phyloP scores from a whole-genome alignment of 2,797 vertebrate genomes.

The Stomatorhinus walkeri region DNA sequence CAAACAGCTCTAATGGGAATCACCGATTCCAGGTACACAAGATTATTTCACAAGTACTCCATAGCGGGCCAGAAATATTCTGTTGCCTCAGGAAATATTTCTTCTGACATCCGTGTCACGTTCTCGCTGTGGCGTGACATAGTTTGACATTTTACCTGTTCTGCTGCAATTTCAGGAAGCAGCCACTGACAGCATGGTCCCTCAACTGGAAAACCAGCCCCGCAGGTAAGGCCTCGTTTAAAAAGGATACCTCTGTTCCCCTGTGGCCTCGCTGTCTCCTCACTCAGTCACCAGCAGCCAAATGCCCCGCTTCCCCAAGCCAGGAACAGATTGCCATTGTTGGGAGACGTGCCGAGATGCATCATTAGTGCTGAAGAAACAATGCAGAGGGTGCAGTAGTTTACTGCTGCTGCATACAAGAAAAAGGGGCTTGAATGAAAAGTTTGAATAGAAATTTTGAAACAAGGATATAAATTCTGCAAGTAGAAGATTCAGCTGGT shows the following conservation, averaged over 20 bases:
- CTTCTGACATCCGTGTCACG: constrained; percentile 41
- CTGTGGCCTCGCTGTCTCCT: not conserved
- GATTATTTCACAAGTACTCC: not conserved
- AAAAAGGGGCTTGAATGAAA: not conserved
- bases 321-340: not conserved
- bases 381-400: not conserved
- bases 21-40: not conserved
- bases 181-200: constrained; percentile 33
- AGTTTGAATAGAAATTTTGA: not conserved
- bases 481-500: not conserved
- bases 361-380: not conserved
- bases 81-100: constrained; percentile 40
- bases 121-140: constrained; percentile 37
- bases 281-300: not conserved
- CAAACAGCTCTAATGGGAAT: constrained; percentile 9
- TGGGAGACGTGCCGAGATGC: not conserved
- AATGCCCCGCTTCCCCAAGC: not conserved
- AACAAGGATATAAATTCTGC: not conserved
- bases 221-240: constrained; percentile 14
- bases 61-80: constrained; percentile 24
- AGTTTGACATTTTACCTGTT: constrained; percentile 45
- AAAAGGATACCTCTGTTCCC: constrained; percentile 13
- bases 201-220: constrained; percentile 32
- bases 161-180: constrained; percentile 36
- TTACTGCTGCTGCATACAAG: not conserved